Evolutionary conservation across 53 echinoderm and acorn worm species (phyloP).

Genomic region (Actinopyga echinites): DNA sequence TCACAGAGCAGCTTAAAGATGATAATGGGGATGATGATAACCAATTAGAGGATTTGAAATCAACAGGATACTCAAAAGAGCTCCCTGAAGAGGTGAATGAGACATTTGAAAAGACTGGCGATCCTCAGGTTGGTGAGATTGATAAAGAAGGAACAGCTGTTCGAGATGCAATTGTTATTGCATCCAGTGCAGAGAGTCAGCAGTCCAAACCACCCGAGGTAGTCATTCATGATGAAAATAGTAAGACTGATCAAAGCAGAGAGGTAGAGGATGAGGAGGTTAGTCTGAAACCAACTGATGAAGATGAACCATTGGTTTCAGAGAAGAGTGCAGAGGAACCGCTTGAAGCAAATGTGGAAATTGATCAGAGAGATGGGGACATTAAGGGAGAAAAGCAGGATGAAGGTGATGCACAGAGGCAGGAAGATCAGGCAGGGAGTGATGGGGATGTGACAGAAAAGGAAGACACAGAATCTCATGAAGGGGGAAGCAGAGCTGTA

Average conservation of each 20-base stretch:
- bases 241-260: too few species aligned
- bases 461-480: slow-evolving; percentile 9
- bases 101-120: not conserved
- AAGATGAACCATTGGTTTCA: too few species aligned
- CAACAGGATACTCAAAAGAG: not conserved
- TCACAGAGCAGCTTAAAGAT: not conserved
- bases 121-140: not conserved
- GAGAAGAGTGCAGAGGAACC: not conserved
- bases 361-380: not conserved
- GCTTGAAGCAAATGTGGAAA: not conserved
- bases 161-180: too few species aligned
- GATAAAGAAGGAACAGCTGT: not conserved
- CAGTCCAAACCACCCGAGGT: not conserved
- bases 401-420: not conserved
- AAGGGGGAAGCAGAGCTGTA: not conserved
- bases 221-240: not conserved
- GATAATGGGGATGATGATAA: not conserved
- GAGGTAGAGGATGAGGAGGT: not conserved
- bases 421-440: not conserved
- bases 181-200: not conserved
- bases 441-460: not conserved
- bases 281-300: not conserved
- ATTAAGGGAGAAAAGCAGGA: not conserved
- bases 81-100: not conserved
- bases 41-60: not conserved